These are phyloP conservation scores for Ridgeia piscesae DNA, from an alignment of 1,140 invertebrate genomes.

Conservation along the genomic window DNA sequence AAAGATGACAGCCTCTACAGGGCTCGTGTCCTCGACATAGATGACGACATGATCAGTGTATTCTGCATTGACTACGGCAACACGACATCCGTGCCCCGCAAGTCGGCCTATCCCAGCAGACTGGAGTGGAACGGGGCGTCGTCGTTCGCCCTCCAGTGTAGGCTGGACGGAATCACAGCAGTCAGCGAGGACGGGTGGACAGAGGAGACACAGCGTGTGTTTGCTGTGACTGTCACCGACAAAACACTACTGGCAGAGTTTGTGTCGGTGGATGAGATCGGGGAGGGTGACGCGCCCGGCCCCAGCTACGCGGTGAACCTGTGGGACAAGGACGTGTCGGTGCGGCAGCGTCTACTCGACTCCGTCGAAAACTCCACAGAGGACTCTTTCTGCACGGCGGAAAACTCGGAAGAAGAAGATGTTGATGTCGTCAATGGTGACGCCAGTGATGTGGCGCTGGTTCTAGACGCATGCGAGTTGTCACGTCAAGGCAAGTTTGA, in stretches of 20 bases:
- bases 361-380: not conserved
- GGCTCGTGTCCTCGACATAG: slow-evolving; percentile 63
- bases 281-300: not conserved
- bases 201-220: not conserved
- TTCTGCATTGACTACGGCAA: slow-evolving; percentile 23
- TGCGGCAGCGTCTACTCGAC: not conserved
- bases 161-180: not conserved
- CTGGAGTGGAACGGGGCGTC: not conserved
- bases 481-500: not conserved
- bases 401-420: not conserved
- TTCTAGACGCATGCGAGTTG: not conserved
- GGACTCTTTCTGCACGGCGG: not conserved
- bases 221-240: not conserved
- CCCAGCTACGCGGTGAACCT: not conserved
- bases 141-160: not conserved
- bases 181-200: not conserved
- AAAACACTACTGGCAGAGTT: not conserved
- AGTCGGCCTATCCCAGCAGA: not conserved
- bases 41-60: slow-evolving; percentile 14
- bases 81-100: not conserved
- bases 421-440: not conserved
- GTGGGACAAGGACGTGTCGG: not conserved
- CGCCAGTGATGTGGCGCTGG: not conserved
- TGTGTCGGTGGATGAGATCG: not conserved
- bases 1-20: slow-evolving; percentile 72